These are phyloP conservation scores for Halichoerus grypus DNA, from an alignment of 2,113 vertebrate genomes.

Conservation along the genomic window DNA sequence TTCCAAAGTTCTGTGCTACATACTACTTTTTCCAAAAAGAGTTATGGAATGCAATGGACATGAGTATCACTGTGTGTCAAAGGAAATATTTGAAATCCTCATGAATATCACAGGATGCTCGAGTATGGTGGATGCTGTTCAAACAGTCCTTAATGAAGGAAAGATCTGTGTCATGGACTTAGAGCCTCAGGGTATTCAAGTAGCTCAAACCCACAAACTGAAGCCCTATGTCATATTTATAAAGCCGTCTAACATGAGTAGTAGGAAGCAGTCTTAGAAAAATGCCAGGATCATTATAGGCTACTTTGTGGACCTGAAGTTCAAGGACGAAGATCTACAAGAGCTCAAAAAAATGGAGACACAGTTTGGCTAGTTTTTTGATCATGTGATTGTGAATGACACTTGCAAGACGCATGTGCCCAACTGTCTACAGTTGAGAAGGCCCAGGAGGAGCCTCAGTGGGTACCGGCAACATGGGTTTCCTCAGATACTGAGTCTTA, in stretches of 20 bases:
- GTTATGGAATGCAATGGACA: slow-evolving; percentile 93
- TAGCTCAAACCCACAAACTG: slow-evolving; percentile 92
- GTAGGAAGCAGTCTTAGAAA: slow-evolving; percentile 92
- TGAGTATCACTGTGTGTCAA: slow-evolving; percentile 95
- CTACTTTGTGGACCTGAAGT: slow-evolving; percentile 93
- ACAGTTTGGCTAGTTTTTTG: slow-evolving; percentile 95
- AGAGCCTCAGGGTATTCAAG: slow-evolving; percentile 93
- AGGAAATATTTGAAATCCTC: slow-evolving; percentile 92
- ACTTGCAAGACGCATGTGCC: slow-evolving; percentile 90
- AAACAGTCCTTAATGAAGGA: slow-evolving; percentile 89
- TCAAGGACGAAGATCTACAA: slow-evolving; percentile 97
- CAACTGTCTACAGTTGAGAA: slow-evolving; percentile 88
- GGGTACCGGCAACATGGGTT: slow-evolving; percentile 95
- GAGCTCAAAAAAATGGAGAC: slow-evolving; percentile 94
- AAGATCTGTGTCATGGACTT: slow-evolving; percentile 96
- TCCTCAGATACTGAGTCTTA: slow-evolving; percentile 87
- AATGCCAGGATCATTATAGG: slow-evolving; percentile 93
- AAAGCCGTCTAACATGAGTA: slow-evolving; percentile 92
- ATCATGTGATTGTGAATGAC: slow-evolving; percentile 94
- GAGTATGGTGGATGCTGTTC: slow-evolving; percentile 93
- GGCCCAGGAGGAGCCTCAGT: slow-evolving; percentile 95
- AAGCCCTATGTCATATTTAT: slow-evolving; percentile 95
- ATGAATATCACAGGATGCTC: slow-evolving; percentile 92
- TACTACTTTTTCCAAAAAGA: slow-evolving; percentile 93
- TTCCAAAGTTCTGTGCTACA: slow-evolving; percentile 94